Evolutionary conservation across 2,113 vertebrate genomes (phyloP).

Genomic region (Pogonocichla stellata): DNA sequence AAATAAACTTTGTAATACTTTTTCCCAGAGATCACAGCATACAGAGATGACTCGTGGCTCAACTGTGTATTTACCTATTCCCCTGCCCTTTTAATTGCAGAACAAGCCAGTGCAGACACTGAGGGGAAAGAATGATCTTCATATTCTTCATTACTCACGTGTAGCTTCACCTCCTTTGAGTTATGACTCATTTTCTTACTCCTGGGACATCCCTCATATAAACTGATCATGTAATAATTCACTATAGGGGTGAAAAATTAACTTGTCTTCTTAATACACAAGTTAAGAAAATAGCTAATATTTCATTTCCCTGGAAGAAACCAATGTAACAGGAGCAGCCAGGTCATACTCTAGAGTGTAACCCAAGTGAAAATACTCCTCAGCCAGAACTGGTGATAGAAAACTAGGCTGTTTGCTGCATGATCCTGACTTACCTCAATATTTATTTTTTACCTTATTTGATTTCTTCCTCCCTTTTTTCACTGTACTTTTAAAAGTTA

Average conservation of each 20-base stretch:
- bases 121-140: conserved; percentile 43
- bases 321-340: background rate
- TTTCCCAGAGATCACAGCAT: background rate
- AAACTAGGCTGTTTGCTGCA: background rate
- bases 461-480: background rate
- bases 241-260: conserved; percentile 67
- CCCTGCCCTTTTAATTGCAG: conserved; percentile 33
- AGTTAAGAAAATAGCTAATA: conserved; percentile 67
- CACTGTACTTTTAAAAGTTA: background rate
- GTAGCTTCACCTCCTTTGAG: conserved; percentile 49
- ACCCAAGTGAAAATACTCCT: background rate
- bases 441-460: background rate
- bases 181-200: conserved; percentile 67
- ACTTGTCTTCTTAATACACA: conserved; percentile 67
- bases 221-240: conserved; percentile 58
- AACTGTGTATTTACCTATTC: background rate
- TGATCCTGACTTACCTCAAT: background rate
- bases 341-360: background rate
- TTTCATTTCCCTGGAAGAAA: conserved; percentile 52
- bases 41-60: background rate
- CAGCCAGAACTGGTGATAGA: background rate
- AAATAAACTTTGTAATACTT: background rate
- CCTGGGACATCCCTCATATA: conserved; percentile 51
- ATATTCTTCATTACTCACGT: conserved; percentile 51
- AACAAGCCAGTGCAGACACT: background rate